Evolutionary conservation across 2,113 vertebrate genomes (phyloP), one percentile per base, ranked within the genome.

Genomic region (Pogona vitticeps): DNA sequence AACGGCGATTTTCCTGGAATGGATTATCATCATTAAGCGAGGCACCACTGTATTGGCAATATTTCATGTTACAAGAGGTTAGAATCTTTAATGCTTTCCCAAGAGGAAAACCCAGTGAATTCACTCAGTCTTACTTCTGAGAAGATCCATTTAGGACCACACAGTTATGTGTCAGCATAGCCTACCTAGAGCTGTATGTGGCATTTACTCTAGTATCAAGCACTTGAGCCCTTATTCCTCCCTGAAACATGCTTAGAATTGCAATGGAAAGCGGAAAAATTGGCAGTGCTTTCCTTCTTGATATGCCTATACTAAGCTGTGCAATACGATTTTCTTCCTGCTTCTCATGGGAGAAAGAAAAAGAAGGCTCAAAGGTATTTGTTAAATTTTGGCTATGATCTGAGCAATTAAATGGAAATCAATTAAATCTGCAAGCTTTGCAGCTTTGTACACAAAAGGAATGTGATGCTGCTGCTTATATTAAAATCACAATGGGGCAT

Each of bases 381-480:
- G 40, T 33, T 67, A 61, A 52, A 63, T 6, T 0, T 36, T 42
- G 81, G 63, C 52, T 33, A 13, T 33, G 33, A 40, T 1, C 10
- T 1, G 14, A 83, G 76, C 8, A 15, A 91, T 88, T 84, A 84
- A 23, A 40, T 79, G 42, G 46, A 13, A 46, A 83, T 31, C 36
- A 58, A 63, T 42, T 3, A 2, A 21, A 75, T 33, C 26, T 0
- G 9, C 68, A n/a, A 21, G 23, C 18, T 17, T 56, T 40, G 42
- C 4, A 23, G 17, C 18, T 58, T 78, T 9, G 3, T 67, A 0
- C 0, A 9, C 2, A 36, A 14, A 82, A 52, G 58, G 46, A 75
- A 46, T 33, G 1, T 0, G 58, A 3, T 0, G 23, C 12, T 36
- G 1, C 0, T 82, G 13, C 78, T 68, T 26, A 1, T 0, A 13